Percentiles rank a stretch among this genome's conserved stretches.
Conservation (phyloP, 1,140 invertebrate species). For the Apolygus lucorum region DNA sequence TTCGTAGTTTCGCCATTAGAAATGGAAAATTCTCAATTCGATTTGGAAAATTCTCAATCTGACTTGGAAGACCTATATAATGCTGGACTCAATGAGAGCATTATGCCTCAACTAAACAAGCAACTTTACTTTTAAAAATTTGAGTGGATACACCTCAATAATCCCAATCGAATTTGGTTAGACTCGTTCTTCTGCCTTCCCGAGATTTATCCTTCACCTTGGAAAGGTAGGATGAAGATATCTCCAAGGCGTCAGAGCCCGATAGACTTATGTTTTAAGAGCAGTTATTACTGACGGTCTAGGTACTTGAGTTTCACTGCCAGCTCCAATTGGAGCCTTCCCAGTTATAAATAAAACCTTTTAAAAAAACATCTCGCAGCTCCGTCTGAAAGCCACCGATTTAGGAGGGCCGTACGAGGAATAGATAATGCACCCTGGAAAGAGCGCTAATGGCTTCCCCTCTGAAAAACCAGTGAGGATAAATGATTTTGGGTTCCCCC, state of each 20-base stretch:
- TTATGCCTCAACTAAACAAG: too few relatives aligned
- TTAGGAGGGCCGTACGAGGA: constrained; percentile 7
- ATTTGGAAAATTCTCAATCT: too few relatives aligned
- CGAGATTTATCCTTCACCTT: neutral
- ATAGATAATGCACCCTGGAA: constrained; percentile 13
- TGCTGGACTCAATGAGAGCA: too few relatives aligned
- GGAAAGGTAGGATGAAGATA: neutral
- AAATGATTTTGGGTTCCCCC: constrained; percentile 6
- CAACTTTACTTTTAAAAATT: neutral
- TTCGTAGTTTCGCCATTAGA: too few relatives aligned
- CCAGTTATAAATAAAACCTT: constrained; percentile 13
- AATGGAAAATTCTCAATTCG: too few relatives aligned
- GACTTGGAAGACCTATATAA: too few relatives aligned
- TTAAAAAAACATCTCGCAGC: constrained; percentile 10
- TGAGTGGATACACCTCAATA: neutral
- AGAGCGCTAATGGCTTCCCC: constrained; percentile 10
- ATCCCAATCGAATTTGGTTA: neutral
- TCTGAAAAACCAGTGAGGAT: neutral
- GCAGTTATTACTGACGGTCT: constrained; percentile 7
- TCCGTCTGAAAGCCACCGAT: constrained; percentile 12
- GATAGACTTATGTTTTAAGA: constrained; percentile 8
- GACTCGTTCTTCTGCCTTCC: neutral
- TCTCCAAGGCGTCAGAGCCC: neutral
- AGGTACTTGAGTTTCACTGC: constrained; percentile 1
- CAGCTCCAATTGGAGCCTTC: constrained; percentile 9